A percentile compares a stretch with the other conserved stretches of the same genome.
Conservation (phyloP, 2,888 invertebrate genomes). For the Lithophane semibrunnea region DNA sequence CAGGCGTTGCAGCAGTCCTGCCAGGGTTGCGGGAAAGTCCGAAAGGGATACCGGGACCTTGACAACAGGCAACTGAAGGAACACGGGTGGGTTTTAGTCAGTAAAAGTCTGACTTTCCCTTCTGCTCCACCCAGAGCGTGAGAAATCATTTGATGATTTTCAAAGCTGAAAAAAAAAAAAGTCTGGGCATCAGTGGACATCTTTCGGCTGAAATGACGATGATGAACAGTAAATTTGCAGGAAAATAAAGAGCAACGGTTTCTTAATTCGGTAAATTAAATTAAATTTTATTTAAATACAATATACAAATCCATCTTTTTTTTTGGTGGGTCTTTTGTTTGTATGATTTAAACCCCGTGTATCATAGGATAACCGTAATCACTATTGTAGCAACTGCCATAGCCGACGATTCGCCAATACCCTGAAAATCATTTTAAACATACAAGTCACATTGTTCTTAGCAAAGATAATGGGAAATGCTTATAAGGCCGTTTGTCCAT, state of each 20-base stretch:
- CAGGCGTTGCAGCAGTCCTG: too few relatives aligned
- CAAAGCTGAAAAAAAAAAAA: too few relatives aligned
- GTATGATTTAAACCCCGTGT: not conserved
- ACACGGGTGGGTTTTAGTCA: too few relatives aligned
- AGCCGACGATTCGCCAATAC: slow-evolving; percentile 28
- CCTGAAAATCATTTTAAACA: slow-evolving; percentile 28
- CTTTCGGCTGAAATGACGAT: too few relatives aligned
- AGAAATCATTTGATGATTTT: too few relatives aligned
- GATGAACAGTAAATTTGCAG: not conserved
- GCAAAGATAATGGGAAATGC: not conserved
- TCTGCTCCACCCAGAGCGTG: too few relatives aligned
- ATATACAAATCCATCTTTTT: not conserved
- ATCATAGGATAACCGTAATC: too few relatives aligned
- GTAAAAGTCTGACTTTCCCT: too few relatives aligned
- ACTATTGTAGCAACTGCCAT: slow-evolving; percentile 5
- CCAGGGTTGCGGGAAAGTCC: too few relatives aligned
- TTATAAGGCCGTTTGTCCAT: not conserved
- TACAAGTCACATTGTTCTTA: not conserved
- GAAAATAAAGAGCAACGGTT: not conserved
- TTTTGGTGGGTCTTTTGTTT: not conserved
- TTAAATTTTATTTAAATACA: not conserved
- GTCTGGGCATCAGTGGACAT: too few relatives aligned
- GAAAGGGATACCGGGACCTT: too few relatives aligned
- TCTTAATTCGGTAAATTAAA: not conserved
- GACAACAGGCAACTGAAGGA: too few relatives aligned